phyloP scores from a whole-genome alignment of 2,888 invertebrate genomes.

The Augochlorella aurata region DNA sequence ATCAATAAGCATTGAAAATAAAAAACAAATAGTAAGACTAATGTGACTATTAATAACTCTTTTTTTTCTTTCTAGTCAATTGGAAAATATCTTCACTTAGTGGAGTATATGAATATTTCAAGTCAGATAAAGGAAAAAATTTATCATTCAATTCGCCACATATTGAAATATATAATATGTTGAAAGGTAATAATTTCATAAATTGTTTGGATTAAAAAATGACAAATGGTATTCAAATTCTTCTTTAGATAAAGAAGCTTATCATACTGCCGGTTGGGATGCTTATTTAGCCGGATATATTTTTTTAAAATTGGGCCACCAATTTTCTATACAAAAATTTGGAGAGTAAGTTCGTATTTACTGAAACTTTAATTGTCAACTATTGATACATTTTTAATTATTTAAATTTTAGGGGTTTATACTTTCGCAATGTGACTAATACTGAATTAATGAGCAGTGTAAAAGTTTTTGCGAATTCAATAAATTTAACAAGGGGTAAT shows the following conservation, averaged over 20 bases:
- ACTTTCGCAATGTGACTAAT: constrained; percentile 77
- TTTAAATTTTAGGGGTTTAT: constrained; percentile 56
- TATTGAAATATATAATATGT: neutral
- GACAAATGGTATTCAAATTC: constrained; percentile 5
- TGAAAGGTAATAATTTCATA: constrained; percentile 17
- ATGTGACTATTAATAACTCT: neutral
- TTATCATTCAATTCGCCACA: constrained; percentile 80
- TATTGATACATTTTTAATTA: neutral
- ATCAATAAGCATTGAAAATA: neutral
- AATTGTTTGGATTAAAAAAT: neutral
- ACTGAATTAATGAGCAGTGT: constrained; percentile 83
- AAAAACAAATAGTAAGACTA: neutral
- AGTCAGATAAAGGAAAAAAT: constrained; percentile 81
- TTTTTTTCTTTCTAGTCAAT: constrained; percentile 76
- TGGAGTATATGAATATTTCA: constrained; percentile 85
- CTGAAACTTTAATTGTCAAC: neutral
- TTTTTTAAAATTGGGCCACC: constrained; percentile 86
- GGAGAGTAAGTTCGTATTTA: constrained; percentile 75
- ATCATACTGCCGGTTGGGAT: constrained; percentile 93
- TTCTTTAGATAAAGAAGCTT: constrained; percentile 69
- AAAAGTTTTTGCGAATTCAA: constrained; percentile 83
- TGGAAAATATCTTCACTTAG: constrained; percentile 84
- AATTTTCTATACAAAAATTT: constrained; percentile 83
- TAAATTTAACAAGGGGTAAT: constrained; percentile 86
- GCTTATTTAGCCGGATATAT: constrained; percentile 90